phyloP scores from a whole-genome alignment of 2,888 invertebrate genomes.

The Creontiades dilutus region DNA sequence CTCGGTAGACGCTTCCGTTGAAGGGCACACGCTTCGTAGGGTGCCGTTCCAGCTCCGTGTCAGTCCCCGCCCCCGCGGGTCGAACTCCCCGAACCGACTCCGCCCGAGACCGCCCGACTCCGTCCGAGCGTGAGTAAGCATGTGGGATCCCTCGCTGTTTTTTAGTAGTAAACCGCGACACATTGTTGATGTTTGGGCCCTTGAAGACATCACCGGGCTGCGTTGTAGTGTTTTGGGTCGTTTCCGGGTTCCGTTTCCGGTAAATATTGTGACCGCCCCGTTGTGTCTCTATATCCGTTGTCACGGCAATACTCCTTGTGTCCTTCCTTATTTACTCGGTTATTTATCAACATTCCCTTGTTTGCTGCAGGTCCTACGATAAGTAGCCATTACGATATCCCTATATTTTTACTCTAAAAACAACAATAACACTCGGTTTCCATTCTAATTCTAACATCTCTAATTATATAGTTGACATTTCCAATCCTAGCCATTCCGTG shows the following conservation, averaged over 20 bases:
- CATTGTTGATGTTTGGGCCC: constrained; percentile 55
- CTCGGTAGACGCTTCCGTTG: neutral
- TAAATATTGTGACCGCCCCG: constrained; percentile 35
- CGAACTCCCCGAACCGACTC: constrained; percentile 27
- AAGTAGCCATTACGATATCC: neutral
- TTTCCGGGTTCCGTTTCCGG: constrained; percentile 3
- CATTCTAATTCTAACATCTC: no score
- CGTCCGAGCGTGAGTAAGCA: neutral
- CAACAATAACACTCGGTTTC: no score
- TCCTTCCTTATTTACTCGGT: neutral
- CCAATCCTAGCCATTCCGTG: no score
- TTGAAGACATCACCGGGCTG: neutral
- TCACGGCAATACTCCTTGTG: neutral
- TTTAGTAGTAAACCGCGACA: constrained; percentile 57
- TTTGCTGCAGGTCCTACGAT: constrained; percentile 8
- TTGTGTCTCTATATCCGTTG: neutral
- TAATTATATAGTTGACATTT: no score
- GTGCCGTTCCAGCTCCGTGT: constrained; percentile 20
- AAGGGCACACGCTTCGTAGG: neutral
- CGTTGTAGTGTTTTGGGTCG: neutral
- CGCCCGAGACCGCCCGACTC: constrained; percentile 5
- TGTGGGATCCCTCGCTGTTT: constrained; percentile 20
- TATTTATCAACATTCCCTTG: neutral
- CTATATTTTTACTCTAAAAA: neutral
- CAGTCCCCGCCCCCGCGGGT: constrained; percentile 60